Base-by-base conservation (phyloP, 2,888 invertebrate genomes). In the Nasonovia ribisnigri region DNA sequence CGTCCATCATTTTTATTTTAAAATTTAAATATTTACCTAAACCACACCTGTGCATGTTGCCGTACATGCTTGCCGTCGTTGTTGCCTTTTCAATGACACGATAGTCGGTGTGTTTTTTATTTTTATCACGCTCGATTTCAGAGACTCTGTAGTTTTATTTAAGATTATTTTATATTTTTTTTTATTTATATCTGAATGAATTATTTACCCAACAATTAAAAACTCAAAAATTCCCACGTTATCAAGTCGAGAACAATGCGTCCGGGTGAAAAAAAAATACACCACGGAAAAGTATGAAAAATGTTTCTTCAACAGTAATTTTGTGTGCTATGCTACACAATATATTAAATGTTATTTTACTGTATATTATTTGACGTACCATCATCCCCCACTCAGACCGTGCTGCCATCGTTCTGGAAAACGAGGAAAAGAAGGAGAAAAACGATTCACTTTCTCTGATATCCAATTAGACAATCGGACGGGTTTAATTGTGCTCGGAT, bases 391-490 rank as follows among this genome's bases (percentile, higher is more conserved):
- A 77, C 77, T 36, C 36, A 20, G n/a, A 1, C n/a, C 4, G 67
- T 3, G n/a, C 16, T 20, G 20, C 3, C 36, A 36, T 42, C 36
- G 87, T 67, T 26, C 20, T 77, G 51, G 92, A 92, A 92, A 88
- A 92, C 36, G 86, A 60, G 16, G n/a, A 86, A 54, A 43, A 67
- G 87, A 67, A 88, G 92, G 86, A 88, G 88, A 43, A 92, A 89
- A 84, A 93, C 57, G 89, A 93, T 93, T 93, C 84, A 90, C 93
- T 84, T 84, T 93, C 93, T 48, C 93, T 84, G 29, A 93, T 89
- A 43, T 89, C 67, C 77, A 88, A 88, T 84, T 84, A 93, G 92
- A 93, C 93, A 84, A 89, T 89, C 5, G 84, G 89, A 90, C 57
- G 57, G 51, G 36, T 93, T 93, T 93, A 90, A 93, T 93, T 89